Percentiles rank a stretch among this genome's conserved stretches.
Conservation (phyloP, 2,797 vertebrate species). For the Hafferia zeledoni region DNA sequence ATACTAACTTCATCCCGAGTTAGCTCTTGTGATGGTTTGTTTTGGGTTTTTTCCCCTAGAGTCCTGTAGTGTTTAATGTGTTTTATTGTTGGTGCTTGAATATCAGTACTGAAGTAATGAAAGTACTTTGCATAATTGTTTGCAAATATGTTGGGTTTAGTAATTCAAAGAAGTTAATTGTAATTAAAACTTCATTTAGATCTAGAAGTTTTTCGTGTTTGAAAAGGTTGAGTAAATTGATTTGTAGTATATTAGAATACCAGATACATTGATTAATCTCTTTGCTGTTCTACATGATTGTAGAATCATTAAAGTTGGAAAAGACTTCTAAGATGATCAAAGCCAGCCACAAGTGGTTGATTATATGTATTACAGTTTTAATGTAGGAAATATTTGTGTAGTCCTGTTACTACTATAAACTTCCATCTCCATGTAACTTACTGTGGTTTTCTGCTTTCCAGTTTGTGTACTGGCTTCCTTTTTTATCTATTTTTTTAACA, state of each 20-base stretch:
- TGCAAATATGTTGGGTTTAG: background rate
- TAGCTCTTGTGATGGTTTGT: background rate
- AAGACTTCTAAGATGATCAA: background rate
- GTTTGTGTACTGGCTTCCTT: background rate
- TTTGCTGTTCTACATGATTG: background rate
- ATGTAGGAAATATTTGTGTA: background rate
- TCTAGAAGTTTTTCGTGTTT: background rate
- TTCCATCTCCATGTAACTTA: background rate
- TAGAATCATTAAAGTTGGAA: background rate
- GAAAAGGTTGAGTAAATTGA: background rate
- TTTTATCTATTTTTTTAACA: conserved; percentile 47
- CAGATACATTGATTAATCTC: background rate
- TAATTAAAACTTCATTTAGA: background rate
- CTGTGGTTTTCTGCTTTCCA: background rate
- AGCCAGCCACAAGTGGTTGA: background rate
- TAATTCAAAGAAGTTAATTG: background rate
- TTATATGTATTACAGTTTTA: background rate
- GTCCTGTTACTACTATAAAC: background rate
- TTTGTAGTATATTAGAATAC: background rate
- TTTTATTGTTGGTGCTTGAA: background rate
- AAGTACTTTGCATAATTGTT: background rate
- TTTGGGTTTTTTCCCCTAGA: background rate
- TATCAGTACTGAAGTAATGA: background rate
- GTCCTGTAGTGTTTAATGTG: background rate
- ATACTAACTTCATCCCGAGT: background rate